Evolutionary conservation across 92 coral and sea anemone species (phyloP).

Genomic region (Diadumene lineata): DNA sequence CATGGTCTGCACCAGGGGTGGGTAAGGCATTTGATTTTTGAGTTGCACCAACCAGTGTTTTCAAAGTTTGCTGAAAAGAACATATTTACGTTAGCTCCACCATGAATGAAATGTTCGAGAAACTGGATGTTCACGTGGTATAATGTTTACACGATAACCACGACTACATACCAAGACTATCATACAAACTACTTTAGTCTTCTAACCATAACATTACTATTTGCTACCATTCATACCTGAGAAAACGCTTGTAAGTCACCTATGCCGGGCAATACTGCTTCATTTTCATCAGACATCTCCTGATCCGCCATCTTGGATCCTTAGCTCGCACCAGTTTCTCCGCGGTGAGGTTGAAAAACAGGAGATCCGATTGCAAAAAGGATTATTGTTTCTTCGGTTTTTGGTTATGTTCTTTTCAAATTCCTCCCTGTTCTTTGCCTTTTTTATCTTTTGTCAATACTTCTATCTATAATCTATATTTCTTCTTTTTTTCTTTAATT

Average conservation of each 20-base stretch:
- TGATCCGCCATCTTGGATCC: constrained; percentile 67
- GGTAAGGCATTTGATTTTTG: constrained; percentile 77
- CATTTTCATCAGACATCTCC: not conserved
- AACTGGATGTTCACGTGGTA: not conserved
- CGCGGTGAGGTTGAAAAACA: not conserved
- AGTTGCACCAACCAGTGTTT: constrained; percentile 70
- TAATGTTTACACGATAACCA: not conserved
- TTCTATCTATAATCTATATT: too few relatives aligned
- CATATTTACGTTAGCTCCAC: too few relatives aligned
- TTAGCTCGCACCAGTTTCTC: not conserved
- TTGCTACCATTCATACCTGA: constrained; percentile 43
- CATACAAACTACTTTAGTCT: not conserved
- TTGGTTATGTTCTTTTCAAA: too few relatives aligned
- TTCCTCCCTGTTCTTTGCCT: too few relatives aligned
- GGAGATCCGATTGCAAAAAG: too few relatives aligned
- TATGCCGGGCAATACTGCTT: constrained; percentile 45
- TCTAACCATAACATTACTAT: not conserved
- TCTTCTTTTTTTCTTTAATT: too few relatives aligned
- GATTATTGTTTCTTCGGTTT: too few relatives aligned
- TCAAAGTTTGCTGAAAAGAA: constrained; percentile 57
- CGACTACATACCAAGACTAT: not conserved
- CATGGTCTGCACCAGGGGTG: constrained; percentile 92
- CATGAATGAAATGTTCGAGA: too few relatives aligned
- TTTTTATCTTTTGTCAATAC: too few relatives aligned
- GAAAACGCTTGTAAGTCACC: constrained; percentile 62